Percentiles rank a stretch among this genome's conserved stretches.
Conservation (phyloP, 2,888 invertebrate genomes). For the Drosophila borealis region DNA sequence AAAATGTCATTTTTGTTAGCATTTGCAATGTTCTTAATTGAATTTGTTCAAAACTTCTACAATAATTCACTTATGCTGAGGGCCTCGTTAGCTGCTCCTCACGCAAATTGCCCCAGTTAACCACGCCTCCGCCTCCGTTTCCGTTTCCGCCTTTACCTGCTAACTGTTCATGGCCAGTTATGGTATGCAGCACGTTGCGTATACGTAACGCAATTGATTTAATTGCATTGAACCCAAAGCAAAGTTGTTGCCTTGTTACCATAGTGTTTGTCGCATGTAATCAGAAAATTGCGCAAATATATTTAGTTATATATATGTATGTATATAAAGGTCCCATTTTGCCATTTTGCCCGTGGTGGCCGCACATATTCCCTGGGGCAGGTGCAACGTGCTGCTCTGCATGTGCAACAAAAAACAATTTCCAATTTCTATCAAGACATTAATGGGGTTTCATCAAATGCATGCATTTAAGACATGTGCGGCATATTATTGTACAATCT, state of each 20-base stretch:
- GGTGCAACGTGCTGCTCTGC: neutral
- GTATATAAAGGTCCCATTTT: neutral
- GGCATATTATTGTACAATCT: neutral
- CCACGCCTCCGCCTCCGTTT: neutral
- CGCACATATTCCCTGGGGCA: neutral
- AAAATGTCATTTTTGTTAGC: constrained; percentile 65
- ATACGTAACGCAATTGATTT: constrained; percentile 66
- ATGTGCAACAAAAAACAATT: neutral
- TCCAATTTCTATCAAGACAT: constrained; percentile 10
- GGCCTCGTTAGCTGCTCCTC: constrained; percentile 29
- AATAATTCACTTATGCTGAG: constrained; percentile 57
- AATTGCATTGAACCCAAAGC: constrained; percentile 54
- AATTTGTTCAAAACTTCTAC: constrained; percentile 61
- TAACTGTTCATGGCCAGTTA: constrained; percentile 30
- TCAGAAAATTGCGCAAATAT: constrained; percentile 31
- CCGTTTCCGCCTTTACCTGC: neutral
- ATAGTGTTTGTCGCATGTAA: constrained; percentile 30
- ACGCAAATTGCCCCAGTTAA: constrained; percentile 44
- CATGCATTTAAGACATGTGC: neutral
- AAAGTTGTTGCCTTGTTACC: neutral
- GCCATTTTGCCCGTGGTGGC: no score
- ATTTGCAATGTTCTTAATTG: constrained; percentile 59
- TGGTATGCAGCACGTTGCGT: constrained; percentile 38
- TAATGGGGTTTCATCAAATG: constrained; percentile 8
- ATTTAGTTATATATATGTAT: neutral